Conservation (phyloP, 92 coral and sea anemone genomes). For the Phenganax marumi region DNA sequence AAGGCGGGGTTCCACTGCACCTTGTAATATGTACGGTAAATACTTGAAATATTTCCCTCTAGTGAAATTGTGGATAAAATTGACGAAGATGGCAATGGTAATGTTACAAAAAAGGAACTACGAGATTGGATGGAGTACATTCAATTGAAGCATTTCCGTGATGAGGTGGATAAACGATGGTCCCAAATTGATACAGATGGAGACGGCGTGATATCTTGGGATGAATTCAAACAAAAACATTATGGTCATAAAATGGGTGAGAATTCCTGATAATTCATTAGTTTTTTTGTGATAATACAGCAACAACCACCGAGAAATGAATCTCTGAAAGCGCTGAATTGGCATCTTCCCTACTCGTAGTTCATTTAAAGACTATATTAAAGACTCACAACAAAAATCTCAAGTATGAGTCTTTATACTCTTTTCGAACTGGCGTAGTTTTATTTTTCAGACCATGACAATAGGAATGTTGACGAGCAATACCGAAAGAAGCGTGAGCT, state of each 20-base stretch:
- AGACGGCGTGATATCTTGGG: slow-evolving; percentile 65
- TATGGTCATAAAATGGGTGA: slow-evolving; percentile 49
- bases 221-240: slow-evolving; percentile 47
- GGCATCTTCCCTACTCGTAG: too few species aligned
- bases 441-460: slow-evolving; percentile 7
- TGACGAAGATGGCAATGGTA: slow-evolving; percentile 84
- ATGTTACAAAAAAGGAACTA: slow-evolving; percentile 62
- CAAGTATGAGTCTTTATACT: background rate
- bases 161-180: slow-evolving; percentile 67
- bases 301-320: too few species aligned
- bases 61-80: slow-evolving; percentile 85
- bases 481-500: background rate
- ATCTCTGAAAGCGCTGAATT: too few species aligned
- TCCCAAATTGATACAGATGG: slow-evolving; percentile 42
- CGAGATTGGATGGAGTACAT: slow-evolving; percentile 69
- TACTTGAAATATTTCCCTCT: background rate
- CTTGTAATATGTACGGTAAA: too few species aligned
- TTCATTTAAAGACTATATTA: too few species aligned
- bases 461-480: slow-evolving; percentile 3
- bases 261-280: background rate
- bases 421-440: background rate
- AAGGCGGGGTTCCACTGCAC: too few species aligned
- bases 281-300: background rate
- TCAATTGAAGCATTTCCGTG: slow-evolving; percentile 55
- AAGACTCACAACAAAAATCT: background rate